phyloP scores from a whole-genome alignment of 2,113 vertebrate species.

The Hippocampus abdominalis region DNA sequence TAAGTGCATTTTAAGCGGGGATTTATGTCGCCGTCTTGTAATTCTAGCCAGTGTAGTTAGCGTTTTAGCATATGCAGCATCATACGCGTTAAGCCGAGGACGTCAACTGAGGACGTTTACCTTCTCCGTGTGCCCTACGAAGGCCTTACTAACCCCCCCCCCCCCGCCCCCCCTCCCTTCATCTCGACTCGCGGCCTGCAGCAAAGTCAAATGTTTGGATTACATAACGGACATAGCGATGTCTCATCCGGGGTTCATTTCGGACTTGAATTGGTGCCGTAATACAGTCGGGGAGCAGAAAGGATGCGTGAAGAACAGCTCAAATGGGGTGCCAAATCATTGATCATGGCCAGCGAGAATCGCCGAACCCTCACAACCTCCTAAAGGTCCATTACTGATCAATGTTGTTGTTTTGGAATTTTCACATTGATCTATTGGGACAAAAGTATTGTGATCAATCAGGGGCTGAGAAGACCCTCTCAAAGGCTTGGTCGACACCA shows the following conservation, averaged over 20 bases:
- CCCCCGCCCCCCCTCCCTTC: slow-evolving; percentile 7
- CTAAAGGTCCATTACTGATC: neutral
- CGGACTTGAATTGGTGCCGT: slow-evolving; percentile 8
- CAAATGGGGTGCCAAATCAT: neutral
- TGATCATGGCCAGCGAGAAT: neutral
- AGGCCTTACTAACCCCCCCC: slow-evolving; percentile 2
- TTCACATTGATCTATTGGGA: neutral
- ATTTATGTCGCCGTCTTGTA: too few relatives aligned
- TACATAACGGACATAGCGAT: slow-evolving; percentile 28
- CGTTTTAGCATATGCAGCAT: slow-evolving; percentile 12
- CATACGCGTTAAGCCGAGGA: slow-evolving; percentile 16
- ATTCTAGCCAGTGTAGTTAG: slow-evolving; percentile 17
- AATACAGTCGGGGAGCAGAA: neutral
- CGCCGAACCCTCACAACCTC: neutral
- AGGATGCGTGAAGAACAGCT: slow-evolving; percentile 2
- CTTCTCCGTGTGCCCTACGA: neutral
- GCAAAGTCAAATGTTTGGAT: slow-evolving; percentile 22
- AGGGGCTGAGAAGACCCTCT: too few relatives aligned
- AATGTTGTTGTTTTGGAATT: neutral
- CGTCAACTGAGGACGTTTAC: slow-evolving; percentile 11
- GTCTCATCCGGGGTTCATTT: slow-evolving; percentile 1
- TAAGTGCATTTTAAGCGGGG: too few relatives aligned
- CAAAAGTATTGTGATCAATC: neutral
- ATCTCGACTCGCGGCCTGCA: slow-evolving; percentile 9
- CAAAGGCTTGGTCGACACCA: too few relatives aligned